Conservation (phyloP, 2,113 vertebrate species). For the Octodon degus region DNA sequence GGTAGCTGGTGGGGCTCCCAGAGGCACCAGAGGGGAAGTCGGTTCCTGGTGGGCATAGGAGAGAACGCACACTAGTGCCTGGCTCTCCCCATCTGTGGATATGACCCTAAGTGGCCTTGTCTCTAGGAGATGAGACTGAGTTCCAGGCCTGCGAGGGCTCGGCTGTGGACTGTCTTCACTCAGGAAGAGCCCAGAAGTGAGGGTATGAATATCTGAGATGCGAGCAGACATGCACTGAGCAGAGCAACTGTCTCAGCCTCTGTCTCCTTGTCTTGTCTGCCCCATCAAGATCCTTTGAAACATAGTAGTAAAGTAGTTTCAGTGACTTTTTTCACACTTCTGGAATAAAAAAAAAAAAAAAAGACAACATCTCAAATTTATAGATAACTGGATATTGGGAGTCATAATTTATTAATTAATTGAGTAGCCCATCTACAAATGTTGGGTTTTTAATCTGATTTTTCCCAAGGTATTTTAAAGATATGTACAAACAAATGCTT, state of each 20-base stretch:
- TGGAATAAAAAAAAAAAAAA: neutral
- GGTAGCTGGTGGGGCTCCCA: neutral
- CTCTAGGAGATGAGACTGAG: neutral
- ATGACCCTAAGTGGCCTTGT: neutral
- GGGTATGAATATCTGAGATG: neutral
- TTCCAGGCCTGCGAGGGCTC: neutral
- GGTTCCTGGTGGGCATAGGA: neutral
- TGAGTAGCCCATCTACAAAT: slow-evolving; percentile 55
- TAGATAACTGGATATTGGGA: slow-evolving; percentile 48
- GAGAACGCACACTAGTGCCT: neutral
- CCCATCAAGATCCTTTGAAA: neutral
- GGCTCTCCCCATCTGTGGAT: neutral
- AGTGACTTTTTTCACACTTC: neutral
- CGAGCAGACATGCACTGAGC: accelerated
- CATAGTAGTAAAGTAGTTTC: neutral
- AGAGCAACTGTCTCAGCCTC: accelerated
- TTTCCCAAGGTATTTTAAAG: slow-evolving; percentile 35
- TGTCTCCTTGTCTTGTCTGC: neutral
- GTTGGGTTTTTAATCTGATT: neutral
- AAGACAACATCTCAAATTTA: slow-evolving; percentile 18
- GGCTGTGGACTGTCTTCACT: neutral
- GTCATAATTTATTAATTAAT: slow-evolving; percentile 21
- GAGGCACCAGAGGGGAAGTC: neutral
- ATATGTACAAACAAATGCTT: slow-evolving; percentile 32
- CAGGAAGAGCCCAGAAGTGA: slow-evolving; percentile 16